A percentile compares a stretch with the other conserved stretches of the same genome.
These are phyloP conservation scores for Phoeniculus purpureus DNA, from an alignment of 2,797 vertebrate genomes.

Conservation along the genomic window DNA sequence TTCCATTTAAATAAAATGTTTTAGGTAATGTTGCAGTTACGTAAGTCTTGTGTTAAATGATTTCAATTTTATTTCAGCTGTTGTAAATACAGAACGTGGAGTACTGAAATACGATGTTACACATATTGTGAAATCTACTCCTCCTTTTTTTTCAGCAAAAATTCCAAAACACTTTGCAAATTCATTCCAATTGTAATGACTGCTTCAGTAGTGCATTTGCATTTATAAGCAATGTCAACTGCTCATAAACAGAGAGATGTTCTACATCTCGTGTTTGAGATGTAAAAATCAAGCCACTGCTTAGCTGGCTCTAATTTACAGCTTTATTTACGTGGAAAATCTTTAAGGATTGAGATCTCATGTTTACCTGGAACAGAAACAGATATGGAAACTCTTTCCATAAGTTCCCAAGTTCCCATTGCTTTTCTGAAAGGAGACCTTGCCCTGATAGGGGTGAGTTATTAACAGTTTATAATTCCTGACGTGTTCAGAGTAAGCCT, in stretches of 20 bases:
- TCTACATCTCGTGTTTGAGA: neutral
- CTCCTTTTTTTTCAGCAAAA: neutral
- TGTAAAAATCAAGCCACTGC: neutral
- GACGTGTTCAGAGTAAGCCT: neutral
- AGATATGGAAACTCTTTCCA: neutral
- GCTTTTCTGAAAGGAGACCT: neutral
- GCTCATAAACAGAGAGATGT: too few species aligned
- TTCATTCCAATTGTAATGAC: neutral
- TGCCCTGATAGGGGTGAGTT: neutral
- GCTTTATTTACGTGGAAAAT: neutral
- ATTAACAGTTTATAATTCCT: neutral
- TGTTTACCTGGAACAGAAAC: neutral
- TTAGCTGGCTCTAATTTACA: neutral
- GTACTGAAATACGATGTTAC: neutral
- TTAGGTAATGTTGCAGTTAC: neutral
- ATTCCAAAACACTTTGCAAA: neutral
- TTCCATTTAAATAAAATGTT: neutral
- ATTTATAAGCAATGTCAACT: neutral
- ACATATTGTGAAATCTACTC: neutral
- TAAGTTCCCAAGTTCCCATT: neutral
- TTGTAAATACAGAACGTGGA: neutral
- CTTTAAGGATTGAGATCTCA: neutral
- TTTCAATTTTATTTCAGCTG: neutral
- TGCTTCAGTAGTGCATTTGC: neutral
- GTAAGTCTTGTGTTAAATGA: neutral